A percentile compares a stretch with the other conserved stretches of the same genome.
Conservation (phyloP, 2,113 vertebrate species). For the Ptychochromis oligacanthus region DNA sequence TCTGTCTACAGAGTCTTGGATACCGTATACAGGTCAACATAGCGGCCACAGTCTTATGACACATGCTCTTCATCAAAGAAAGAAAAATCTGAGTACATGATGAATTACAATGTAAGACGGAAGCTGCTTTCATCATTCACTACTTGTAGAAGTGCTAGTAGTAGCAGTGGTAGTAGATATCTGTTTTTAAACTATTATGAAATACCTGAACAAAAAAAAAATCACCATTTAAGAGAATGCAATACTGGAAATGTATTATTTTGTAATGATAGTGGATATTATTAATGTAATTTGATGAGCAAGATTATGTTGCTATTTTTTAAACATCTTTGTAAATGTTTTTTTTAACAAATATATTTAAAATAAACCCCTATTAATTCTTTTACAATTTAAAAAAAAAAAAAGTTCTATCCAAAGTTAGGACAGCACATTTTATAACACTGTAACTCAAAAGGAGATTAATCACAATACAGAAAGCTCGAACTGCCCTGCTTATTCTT, state of each 20-base stretch:
- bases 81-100: background rate
- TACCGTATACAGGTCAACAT: conserved; percentile 65
- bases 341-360: too few relatives aligned
- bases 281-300: background rate
- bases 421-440: background rate
- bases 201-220: accelerated
- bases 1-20: conserved; percentile 40
- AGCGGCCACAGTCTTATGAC: conserved; percentile 27
- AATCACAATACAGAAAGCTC: background rate
- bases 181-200: background rate
- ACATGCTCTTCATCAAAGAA: conserved; percentile 3
- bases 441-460: background rate
- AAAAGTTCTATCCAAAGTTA: too few relatives aligned
- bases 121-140: background rate
- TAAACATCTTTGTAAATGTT: too few relatives aligned
- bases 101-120: background rate
- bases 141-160: background rate
- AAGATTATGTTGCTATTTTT: background rate
- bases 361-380: background rate
- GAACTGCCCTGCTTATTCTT: background rate
- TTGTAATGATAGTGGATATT: background rate
- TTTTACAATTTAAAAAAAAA: too few relatives aligned
- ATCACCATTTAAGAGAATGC: background rate
- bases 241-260: background rate
- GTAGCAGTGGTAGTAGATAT: background rate